Base-by-base conservation (phyloP, 1,140 invertebrate genomes). In the Scaptomyza pallida region DNA sequence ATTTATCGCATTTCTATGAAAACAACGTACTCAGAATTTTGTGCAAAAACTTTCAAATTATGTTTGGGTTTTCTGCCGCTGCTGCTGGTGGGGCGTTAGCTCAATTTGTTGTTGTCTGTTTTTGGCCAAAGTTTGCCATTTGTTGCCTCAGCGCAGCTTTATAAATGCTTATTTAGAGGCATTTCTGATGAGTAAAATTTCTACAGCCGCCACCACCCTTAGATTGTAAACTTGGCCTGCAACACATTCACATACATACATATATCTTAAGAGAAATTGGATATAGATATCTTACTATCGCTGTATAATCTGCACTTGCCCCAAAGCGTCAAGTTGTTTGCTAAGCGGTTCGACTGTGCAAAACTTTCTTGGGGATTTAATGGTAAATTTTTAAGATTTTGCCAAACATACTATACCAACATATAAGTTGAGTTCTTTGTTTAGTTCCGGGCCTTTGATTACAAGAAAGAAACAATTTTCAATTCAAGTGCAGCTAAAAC, bases 1-100 rank as follows among this genome's bases (percentile, higher is more conserved):
- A 86, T 86, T 86, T 86, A 88, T 86, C 81, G 82, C 73, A 88
- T 86, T 81, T 81, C 81, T 88, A 77, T 73, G 82, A 86, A 88
- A 86, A 86, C 78, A 86, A 88, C 81, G 78, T 82, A 86, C 81
- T 88, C 82, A 88, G 71, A 67, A 88, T 88, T 86, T 86, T 69
- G 73, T 59, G 43, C 59, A 68, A 69, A 86, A 86, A 86, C 82
- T 86, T 86, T 72, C 57, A 65, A 86, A 86, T 86, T 85, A 88
- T 85, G 77, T 85, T 86, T 88, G 81, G 73, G 64, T 86, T 45
- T 57, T 71, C 67, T 71, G 78, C 73, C 41, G 41, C 16, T 21
- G 17, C 73, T 40, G 41, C 16, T 21, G 17, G 13, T 43, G 33
- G 40, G 63, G 33, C 47, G 43, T 47, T 43, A 12, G 73, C 81